Base-by-base conservation (phyloP, 2,888 invertebrate species). In the Cataglyphis albicans region DNA sequence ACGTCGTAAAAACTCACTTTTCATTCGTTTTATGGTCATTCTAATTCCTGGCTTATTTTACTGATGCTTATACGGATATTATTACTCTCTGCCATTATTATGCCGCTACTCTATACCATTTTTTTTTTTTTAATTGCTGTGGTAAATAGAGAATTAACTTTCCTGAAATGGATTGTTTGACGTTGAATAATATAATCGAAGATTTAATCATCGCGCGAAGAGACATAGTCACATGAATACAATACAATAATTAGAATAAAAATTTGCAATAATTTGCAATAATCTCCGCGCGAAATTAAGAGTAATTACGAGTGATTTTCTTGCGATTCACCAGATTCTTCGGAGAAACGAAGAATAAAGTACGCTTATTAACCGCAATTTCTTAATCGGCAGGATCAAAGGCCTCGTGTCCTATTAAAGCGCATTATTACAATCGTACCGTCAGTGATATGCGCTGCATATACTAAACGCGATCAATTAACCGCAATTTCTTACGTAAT, bases 1-100 rank as follows among this genome's bases (percentile, higher is more conserved):
- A 18, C 59, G 15, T 78, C 78, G 35, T 70, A 80, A 80, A 80
- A 80, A 61, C 72, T 80, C 70, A 44, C 44, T 61, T 70, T 70
- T 61, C 21, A 80, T 80, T 61, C 57, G 32, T 59, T 78, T 78
- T 78, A 78, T 18, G 38, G 29, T 44, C 41, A 32, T 29, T 78
- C 29, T 1, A 32, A 68, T 29, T 18, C 32, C 74, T 48, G 4
- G 63, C 15, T 35, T 70, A 48, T 67, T 52, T 76, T 76, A 76
- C n/a, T 76, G 67, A 67, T 25, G 38, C 38, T 29, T 29, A 55
- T 10, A 38, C 38, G 25, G 38, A 55, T 29, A 38, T 57, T n/a
- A 57, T 38, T 57, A 25, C 15, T 12, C 12, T 55, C 48, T 25
- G n/a, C 52, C 52, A 15, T 76, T 75, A 48, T 75, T 52, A 64